These are phyloP conservation scores for Alcedo quadribrachys DNA, from an alignment of 2,797 vertebrate species.

Conservation along the genomic window DNA sequence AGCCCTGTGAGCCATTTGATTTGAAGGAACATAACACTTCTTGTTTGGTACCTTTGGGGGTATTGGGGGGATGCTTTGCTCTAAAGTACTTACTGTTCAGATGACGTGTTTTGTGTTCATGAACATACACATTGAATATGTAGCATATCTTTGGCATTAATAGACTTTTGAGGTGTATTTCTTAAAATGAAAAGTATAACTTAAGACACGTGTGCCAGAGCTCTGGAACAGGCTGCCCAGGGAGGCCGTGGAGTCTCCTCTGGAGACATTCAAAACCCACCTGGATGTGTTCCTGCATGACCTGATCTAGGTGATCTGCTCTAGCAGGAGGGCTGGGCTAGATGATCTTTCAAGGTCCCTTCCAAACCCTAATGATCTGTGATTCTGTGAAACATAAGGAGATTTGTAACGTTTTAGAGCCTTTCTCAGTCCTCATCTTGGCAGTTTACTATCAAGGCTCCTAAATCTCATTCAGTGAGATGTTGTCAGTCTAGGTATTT, in stretches of 20 bases:
- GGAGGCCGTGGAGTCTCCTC: no score
- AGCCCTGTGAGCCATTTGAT: neutral
- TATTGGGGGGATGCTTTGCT: neutral
- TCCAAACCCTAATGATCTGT: no score
- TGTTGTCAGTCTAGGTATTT: slow-evolving; percentile 52
- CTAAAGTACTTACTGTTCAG: neutral
- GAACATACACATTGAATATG: neutral
- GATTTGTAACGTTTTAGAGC: slow-evolving; percentile 26
- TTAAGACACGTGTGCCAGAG: neutral
- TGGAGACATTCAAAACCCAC: no score
- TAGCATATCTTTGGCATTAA: neutral
- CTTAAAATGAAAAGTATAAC: neutral
- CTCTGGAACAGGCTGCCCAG: no score
- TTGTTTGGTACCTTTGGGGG: neutral
- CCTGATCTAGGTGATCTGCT: no score
- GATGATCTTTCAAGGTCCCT: no score
- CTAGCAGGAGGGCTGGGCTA: no score
- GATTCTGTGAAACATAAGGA: neutral
- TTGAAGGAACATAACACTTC: neutral
- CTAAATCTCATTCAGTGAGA: slow-evolving; percentile 61
- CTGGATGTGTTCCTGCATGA: no score
- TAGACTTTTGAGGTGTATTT: neutral
- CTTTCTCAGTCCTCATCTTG: neutral
- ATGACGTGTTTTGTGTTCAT: neutral
- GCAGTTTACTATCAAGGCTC: slow-evolving; percentile 39